Conservation (phyloP, 1,140 invertebrate genomes). For the Macrocentrus cingulum region DNA sequence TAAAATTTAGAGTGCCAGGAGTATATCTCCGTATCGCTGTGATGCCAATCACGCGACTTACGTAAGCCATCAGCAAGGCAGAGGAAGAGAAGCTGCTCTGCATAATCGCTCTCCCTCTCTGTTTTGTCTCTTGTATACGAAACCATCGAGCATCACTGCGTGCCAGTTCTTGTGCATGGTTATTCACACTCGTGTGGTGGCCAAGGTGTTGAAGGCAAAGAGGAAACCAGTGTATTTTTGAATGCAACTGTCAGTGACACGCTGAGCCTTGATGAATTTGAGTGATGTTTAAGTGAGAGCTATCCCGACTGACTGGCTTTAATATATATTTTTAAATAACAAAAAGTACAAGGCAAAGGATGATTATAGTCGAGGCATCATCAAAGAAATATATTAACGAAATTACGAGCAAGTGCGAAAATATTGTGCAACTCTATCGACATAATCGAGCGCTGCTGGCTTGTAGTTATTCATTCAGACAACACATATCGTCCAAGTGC, state of each 20-base stretch:
- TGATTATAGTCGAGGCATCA: too few relatives aligned
- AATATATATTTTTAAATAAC: too few relatives aligned
- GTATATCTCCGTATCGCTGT: not conserved
- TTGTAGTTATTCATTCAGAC: not conserved
- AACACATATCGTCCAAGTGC: not conserved
- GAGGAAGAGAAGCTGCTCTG: slow-evolving; percentile 20
- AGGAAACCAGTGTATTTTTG: too few relatives aligned
- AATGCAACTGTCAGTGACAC: too few relatives aligned
- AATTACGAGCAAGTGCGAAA: slow-evolving; percentile 8
- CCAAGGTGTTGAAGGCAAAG: too few relatives aligned
- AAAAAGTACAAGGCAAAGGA: too few relatives aligned
- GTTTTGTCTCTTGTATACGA: not conserved
- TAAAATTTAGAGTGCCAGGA: not conserved
- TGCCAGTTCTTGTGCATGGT: too few relatives aligned
- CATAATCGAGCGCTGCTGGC: not conserved
- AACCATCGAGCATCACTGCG: too few relatives aligned
- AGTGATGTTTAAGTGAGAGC: too few relatives aligned
- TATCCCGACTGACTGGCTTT: too few relatives aligned
- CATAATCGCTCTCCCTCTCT: slow-evolving; percentile 9
- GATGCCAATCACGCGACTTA: slow-evolving; percentile 25
- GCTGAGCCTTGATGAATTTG: too few relatives aligned
- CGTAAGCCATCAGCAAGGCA: slow-evolving; percentile 24
- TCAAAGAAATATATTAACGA: not conserved
- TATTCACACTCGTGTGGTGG: too few relatives aligned
- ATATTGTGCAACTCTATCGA: slow-evolving; percentile 14